phyloP scores from a whole-genome alignment of 2,888 invertebrate genomes.

The Gortyna flavago region DNA sequence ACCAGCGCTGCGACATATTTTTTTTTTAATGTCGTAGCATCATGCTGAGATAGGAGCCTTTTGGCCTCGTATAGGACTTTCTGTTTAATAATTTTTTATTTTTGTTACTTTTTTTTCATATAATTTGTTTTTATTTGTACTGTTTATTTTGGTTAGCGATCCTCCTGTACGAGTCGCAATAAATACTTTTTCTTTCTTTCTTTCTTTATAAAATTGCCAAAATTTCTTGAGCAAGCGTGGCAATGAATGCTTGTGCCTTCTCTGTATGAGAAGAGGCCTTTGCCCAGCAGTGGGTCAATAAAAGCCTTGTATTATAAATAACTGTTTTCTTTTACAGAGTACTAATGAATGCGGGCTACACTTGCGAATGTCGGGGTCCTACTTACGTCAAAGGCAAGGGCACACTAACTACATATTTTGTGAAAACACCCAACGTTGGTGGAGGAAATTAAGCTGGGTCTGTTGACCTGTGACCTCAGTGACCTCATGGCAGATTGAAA shows the following conservation, averaged over 20 bases:
- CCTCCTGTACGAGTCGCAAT: no score
- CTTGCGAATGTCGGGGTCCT: conserved; percentile 97
- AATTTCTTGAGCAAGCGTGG: background rate
- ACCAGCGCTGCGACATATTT: no score
- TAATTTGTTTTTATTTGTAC: no score
- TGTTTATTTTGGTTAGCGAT: no score
- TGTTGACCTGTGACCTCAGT: conserved; percentile 30
- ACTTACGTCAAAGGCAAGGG: conserved; percentile 99
- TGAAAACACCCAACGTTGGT: conserved; percentile 92
- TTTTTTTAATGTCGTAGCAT: no score
- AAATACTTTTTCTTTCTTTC: no score
- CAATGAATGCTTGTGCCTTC: background rate
- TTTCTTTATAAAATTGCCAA: no score
- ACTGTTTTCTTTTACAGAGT: conserved; percentile 86
- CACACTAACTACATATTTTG: conserved; percentile 96
- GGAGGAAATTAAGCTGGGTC: conserved; percentile 79
- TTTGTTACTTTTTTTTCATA: no score
- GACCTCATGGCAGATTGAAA: conserved; percentile 43
- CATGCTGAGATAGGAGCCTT: no score
- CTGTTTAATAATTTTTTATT: no score
- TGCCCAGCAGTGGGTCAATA: background rate
- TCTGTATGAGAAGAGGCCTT: background rate
- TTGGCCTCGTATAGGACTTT: no score
- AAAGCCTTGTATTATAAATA: background rate
- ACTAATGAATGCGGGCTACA: conserved; percentile 95